phyloP scores from a whole-genome alignment of 1,140 invertebrate species.

The Sycophaga agraensis region DNA sequence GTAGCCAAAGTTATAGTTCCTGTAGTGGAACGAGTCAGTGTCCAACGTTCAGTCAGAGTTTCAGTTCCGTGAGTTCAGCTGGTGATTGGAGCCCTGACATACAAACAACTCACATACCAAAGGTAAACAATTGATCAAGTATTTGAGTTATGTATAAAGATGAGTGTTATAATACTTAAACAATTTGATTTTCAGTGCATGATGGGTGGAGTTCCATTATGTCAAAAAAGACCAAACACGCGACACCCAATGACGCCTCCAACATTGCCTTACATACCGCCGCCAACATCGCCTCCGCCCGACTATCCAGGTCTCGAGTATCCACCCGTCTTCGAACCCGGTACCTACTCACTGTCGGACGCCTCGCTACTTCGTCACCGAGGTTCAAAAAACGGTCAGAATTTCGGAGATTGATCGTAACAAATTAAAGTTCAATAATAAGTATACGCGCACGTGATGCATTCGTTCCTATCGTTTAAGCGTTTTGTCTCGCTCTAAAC shows the following conservation, averaged over 20 bases:
- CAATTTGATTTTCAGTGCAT: conserved; percentile 33
- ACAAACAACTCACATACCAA: conserved; percentile 27
- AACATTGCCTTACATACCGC: conserved; percentile 50
- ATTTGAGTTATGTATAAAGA: not conserved
- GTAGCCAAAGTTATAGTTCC: conserved; percentile 39
- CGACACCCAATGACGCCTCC: conserved; percentile 42
- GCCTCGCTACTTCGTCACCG: conserved; percentile 48
- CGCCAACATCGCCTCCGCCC: conserved; percentile 56
- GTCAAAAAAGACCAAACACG: conserved; percentile 33
- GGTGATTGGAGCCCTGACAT: conserved; percentile 42
- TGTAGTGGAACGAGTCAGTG: conserved; percentile 39
- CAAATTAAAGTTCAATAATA: not conserved
- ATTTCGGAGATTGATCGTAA: conserved; percentile 4
- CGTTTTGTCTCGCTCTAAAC: too few species aligned
- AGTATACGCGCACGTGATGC: not conserved
- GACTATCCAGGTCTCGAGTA: conserved; percentile 78
- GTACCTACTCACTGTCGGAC: conserved; percentile 73
- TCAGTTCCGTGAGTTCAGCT: conserved; percentile 38
- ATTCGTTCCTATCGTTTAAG: conserved; percentile 18
- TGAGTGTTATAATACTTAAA: too few species aligned
- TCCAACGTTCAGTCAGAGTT: conserved; percentile 40
- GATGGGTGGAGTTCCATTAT: conserved; percentile 25
- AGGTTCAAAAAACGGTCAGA: conserved; percentile 35
- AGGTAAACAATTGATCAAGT: conserved; percentile 18
- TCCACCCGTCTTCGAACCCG: conserved; percentile 79